phyloP scores from a whole-genome alignment of 1,140 invertebrate genomes.

The Magallana ariakensis region DNA sequence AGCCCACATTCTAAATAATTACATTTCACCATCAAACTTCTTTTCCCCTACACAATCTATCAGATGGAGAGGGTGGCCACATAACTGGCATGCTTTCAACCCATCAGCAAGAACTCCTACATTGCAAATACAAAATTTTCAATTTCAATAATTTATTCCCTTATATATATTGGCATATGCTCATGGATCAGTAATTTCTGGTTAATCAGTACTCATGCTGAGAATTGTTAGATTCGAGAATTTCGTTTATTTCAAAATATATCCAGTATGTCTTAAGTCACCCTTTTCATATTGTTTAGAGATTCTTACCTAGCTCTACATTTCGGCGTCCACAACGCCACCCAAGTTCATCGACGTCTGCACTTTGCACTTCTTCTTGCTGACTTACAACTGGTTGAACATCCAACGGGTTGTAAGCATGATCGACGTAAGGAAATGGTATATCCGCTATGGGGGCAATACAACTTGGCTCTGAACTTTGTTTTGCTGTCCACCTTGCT shows the following conservation, averaged over 20 bases:
- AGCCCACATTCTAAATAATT: neutral
- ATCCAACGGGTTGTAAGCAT: neutral
- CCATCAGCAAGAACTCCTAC: constrained; percentile 15
- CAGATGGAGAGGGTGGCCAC: constrained; percentile 32
- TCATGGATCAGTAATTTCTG: neutral
- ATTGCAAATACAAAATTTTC: neutral
- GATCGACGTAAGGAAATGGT: neutral
- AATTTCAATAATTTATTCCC: neutral
- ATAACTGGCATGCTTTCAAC: neutral
- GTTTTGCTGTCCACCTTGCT: neutral
- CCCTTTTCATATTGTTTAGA: neutral
- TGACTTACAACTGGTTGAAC: neutral
- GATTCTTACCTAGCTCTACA: neutral
- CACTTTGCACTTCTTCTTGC: neutral
- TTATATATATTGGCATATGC: neutral
- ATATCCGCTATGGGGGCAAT: neutral
- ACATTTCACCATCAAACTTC: constrained; percentile 25
- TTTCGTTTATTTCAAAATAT: no score
- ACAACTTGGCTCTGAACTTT: neutral
- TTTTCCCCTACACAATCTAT: constrained; percentile 33
- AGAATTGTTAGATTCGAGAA: neutral
- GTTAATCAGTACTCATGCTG: neutral
- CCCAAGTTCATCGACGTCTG: neutral
- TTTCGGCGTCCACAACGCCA: neutral
- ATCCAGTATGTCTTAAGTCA: neutral